Conservation (phyloP, 2,797 vertebrate species). For the Sylvia borin region DNA sequence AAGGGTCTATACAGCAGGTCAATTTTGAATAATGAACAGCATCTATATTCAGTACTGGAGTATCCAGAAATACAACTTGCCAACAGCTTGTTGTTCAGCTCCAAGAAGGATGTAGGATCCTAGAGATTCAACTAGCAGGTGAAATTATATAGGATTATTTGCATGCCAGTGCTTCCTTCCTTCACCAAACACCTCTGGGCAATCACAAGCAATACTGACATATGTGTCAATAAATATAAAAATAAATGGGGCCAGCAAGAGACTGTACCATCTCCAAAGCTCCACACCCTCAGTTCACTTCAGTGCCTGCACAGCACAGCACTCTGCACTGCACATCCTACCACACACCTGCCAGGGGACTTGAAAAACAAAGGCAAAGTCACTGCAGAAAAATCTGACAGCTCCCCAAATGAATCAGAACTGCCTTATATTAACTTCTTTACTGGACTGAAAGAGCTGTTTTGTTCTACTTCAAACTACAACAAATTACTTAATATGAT, state of each 20-base stretch:
- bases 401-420: not conserved
- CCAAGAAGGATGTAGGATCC: not conserved
- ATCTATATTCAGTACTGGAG: not conserved
- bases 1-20: not conserved
- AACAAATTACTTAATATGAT: not conserved
- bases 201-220: not conserved
- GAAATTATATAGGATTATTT: not conserved
- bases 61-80: not conserved
- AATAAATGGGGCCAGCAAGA: not conserved
- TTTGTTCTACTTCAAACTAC: not conserved
- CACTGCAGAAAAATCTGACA: not conserved
- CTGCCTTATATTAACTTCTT: not conserved
- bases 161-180: not conserved
- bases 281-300: not conserved
- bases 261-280: not conserved
- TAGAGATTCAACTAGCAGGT: not conserved
- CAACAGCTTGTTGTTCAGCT: not conserved
- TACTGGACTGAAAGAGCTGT: not conserved
- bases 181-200: not conserved
- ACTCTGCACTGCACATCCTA: not conserved
- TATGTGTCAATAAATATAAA: not conserved
- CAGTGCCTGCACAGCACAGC: not conserved
- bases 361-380: not conserved
- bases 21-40: not conserved
- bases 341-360: not conserved